Evolutionary conservation across 2,888 invertebrate genomes (phyloP).

Genomic region (Phyllotreta cruciferae): DNA sequence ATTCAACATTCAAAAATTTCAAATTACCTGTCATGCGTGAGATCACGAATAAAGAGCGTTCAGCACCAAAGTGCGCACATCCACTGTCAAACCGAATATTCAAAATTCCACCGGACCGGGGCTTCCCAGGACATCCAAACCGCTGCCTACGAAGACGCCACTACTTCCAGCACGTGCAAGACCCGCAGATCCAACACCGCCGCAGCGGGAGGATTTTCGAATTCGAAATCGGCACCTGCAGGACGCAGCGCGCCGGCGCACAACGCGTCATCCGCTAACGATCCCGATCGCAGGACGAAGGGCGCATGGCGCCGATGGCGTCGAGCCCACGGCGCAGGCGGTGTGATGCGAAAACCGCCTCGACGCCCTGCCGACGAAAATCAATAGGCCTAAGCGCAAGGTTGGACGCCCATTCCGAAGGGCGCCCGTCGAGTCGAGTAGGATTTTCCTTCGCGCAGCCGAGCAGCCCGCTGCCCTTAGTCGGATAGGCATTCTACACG

Average conservation of each 20-base stretch:
- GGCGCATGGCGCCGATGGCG: constrained; percentile 21
- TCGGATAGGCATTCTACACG: constrained; percentile 34
- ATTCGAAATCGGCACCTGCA: constrained; percentile 8
- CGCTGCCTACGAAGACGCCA: not conserved
- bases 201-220: constrained; percentile 13
- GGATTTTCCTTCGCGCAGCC: constrained; percentile 22
- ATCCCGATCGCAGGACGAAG: constrained; percentile 23
- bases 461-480: constrained; percentile 27
- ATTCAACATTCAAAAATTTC: constrained; percentile 12
- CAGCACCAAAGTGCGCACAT: constrained; percentile 1
- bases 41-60: not conserved
- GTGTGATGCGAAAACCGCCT: constrained; percentile 21
- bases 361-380: constrained; percentile 20
- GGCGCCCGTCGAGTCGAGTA: constrained; percentile 6
- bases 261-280: constrained; percentile 26
- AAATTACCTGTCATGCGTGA: constrained; percentile 4
- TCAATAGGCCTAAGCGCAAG: constrained; percentile 20
- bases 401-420: constrained; percentile 19
- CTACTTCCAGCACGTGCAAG: not conserved
- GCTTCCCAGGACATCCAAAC: not conserved
- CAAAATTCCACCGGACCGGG: not conserved
- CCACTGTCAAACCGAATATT: not conserved
- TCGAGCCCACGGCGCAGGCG: constrained; percentile 17
- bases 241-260: constrained; percentile 16
- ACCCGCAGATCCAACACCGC: constrained; percentile 8